These are phyloP conservation scores for Ciconia nigra DNA, from an alignment of 2,797 vertebrate species.

Conservation along the genomic window DNA sequence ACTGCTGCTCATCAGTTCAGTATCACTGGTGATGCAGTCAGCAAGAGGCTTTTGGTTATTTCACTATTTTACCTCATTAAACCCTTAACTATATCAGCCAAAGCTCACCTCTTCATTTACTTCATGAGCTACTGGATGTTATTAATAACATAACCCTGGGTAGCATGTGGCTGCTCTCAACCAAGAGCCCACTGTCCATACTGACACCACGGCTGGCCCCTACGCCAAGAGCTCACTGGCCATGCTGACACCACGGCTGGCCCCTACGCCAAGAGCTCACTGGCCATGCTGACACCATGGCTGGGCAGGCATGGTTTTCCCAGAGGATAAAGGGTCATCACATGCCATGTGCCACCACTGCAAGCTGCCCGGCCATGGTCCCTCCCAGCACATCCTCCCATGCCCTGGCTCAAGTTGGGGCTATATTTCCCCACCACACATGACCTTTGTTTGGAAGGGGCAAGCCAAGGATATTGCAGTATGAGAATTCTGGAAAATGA, in stretches of 20 bases:
- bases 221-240: neutral
- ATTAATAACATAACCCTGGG: neutral
- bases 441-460: neutral
- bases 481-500: neutral
- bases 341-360: neutral
- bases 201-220: neutral
- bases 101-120: conserved; percentile 4
- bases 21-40: neutral
- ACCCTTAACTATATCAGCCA: neutral
- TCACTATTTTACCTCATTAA: conserved; percentile 11
- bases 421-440: neutral
- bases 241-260: neutral
- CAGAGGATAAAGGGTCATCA: neutral
- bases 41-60: neutral
- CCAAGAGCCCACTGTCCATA: neutral
- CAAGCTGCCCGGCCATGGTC: neutral
- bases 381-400: neutral
- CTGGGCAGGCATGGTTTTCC: neutral
- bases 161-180: neutral
- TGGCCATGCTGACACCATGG: neutral
- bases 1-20: neutral
- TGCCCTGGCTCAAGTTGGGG: neutral
- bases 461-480: neutral
- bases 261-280: neutral
- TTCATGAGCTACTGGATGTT: neutral